Conservation (phyloP, 2,797 vertebrate genomes). For the Microctenopoma stevenorrisi region DNA sequence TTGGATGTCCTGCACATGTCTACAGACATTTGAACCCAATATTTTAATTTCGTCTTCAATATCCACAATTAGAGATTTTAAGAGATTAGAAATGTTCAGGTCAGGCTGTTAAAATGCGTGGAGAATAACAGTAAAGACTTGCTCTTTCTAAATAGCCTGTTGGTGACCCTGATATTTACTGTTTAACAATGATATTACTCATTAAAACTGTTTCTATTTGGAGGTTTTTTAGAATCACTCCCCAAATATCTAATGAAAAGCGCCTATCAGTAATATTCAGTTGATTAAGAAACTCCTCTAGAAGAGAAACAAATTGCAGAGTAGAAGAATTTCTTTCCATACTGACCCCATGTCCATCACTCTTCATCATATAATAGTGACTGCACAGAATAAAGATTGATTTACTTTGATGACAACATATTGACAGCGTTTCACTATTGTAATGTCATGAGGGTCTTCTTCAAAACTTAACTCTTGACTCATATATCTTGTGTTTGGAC, state of each 20-base stretch:
- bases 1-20: neutral
- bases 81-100: constrained; percentile 6
- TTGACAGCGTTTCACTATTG: neutral
- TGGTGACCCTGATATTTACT: constrained; percentile 1
- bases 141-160: neutral
- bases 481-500: neutral
- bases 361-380: neutral
- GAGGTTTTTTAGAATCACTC: neutral
- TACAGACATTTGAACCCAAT: neutral
- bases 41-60: constrained; percentile 29
- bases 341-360: neutral
- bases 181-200: neutral
- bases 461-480: neutral
- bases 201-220: neutral
- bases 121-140: neutral
- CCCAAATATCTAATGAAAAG: neutral
- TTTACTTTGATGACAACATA: neutral
- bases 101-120: neutral
- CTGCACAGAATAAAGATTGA: neutral
- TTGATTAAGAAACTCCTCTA: neutral
- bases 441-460: neutral
- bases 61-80: constrained; percentile 15
- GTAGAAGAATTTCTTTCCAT: neutral
- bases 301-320: neutral
- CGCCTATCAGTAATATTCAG: neutral